These are phyloP conservation scores for Malacoctenus gilli DNA, from an alignment of 2,797 vertebrate species.

Conservation along the genomic window DNA sequence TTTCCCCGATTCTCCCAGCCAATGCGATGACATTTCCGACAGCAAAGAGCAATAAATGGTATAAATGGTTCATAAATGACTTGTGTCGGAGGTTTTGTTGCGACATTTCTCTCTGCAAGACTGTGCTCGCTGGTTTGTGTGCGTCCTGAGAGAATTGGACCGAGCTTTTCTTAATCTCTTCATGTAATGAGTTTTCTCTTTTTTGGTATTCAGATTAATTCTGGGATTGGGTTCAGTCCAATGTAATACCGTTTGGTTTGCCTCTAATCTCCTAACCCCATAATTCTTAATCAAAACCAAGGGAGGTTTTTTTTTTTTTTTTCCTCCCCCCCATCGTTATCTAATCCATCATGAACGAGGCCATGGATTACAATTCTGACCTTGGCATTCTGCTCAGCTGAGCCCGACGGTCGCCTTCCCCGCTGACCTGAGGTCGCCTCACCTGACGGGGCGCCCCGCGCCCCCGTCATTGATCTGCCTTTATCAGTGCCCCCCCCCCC, in stretches of 20 bases:
- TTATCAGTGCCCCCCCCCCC: slow-evolving; percentile 5
- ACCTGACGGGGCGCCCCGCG: slow-evolving; percentile 55
- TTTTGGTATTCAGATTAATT: slow-evolving; percentile 90
- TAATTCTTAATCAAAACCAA: slow-evolving; percentile 90
- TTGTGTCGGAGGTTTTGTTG: slow-evolving; percentile 36
- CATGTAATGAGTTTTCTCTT: slow-evolving; percentile 84
- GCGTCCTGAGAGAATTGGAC: slow-evolving; percentile 70
- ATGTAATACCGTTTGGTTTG: slow-evolving; percentile 85
- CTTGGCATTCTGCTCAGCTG: slow-evolving; percentile 63
- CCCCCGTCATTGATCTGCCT: slow-evolving; percentile 9
- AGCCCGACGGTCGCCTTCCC: slow-evolving; percentile 30
- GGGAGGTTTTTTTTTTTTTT: slow-evolving; percentile 72
- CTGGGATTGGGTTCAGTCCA: slow-evolving; percentile 86
- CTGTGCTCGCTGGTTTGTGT: slow-evolving; percentile 42
- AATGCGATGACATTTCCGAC: slow-evolving; percentile 42
- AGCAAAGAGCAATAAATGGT: slow-evolving; percentile 29
- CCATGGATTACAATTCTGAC: slow-evolving; percentile 82
- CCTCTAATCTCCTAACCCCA: slow-evolving; percentile 91
- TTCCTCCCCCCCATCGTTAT: slow-evolving; percentile 68
- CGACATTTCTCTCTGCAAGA: slow-evolving; percentile 31
- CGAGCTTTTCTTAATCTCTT: slow-evolving; percentile 84
- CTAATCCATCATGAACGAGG: slow-evolving; percentile 79
- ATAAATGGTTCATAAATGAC: slow-evolving; percentile 26
- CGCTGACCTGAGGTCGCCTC: slow-evolving; percentile 26
- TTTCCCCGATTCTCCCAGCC: not conserved